Conservation (phyloP, 2,797 vertebrate genomes). For the Microctenopoma lineatum region DNA sequence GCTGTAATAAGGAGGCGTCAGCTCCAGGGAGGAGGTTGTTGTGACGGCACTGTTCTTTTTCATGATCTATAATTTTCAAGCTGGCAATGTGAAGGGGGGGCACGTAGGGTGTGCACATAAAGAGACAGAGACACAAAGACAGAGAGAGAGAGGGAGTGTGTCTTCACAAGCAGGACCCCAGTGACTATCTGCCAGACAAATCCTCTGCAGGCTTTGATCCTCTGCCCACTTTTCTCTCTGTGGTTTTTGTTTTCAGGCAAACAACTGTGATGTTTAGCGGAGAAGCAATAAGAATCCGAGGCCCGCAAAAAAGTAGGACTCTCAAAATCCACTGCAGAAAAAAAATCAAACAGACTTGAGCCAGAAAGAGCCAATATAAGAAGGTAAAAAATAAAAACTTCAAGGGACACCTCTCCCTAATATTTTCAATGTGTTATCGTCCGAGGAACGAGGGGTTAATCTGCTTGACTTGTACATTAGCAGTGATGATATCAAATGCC, state of each 20-base stretch:
- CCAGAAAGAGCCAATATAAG: conserved; percentile 29
- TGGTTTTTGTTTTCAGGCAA: conserved; percentile 72
- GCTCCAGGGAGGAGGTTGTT: conserved; percentile 78
- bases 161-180: conserved; percentile 57
- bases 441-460: conserved; percentile 74
- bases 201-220: conserved; percentile 81
- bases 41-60: conserved; percentile 77
- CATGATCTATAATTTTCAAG: conserved; percentile 87
- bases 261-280: conserved; percentile 69
- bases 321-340: conserved; percentile 24
- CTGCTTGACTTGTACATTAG: conserved; percentile 74
- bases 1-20: conserved; percentile 73
- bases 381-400: conserved; percentile 18
- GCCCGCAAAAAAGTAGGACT: conserved; percentile 5
- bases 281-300: conserved; percentile 59
- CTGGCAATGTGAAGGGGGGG: conserved; percentile 80
- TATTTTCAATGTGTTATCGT: conserved; percentile 60
- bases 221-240: conserved; percentile 71
- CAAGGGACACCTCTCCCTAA: conserved; percentile 11
- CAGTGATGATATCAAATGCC: conserved; percentile 80
- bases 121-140: conserved; percentile 48
- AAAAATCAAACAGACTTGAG: conserved; percentile 23
- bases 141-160: conserved; percentile 20
- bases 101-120: conserved; percentile 41
- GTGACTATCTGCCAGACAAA: conserved; percentile 80